Percentiles rank a stretch among this genome's conserved stretches.
These are phyloP conservation scores for Micrastur ruficollis DNA, from an alignment of 2,797 vertebrate genomes.

Conservation along the genomic window DNA sequence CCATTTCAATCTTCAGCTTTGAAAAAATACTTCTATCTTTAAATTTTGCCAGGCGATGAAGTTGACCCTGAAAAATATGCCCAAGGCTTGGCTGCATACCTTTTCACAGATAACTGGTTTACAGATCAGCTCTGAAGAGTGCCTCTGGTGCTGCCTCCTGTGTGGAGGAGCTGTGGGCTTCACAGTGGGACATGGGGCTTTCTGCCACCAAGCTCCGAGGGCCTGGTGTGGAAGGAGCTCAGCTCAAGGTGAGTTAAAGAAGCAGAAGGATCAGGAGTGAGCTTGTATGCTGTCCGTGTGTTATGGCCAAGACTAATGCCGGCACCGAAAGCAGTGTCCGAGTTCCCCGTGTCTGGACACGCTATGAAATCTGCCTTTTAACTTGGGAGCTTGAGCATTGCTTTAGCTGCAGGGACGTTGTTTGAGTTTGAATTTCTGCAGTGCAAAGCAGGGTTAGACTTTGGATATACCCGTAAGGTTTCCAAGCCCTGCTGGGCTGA, in stretches of 20 bases:
- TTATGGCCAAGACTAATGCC: too few relatives aligned
- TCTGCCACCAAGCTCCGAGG: rapidly evolving
- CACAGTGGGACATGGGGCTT: neutral
- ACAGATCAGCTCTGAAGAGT: neutral
- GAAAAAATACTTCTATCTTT: neutral
- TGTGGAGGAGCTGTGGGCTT: neutral
- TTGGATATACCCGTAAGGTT: neutral
- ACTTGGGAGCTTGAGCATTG: rapidly evolving
- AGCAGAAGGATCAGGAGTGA: neutral
- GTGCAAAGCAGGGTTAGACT: neutral
- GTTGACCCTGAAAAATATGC: neutral
- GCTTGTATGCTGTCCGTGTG: rapidly evolving
- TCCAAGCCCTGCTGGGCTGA: neutral
- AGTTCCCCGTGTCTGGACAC: rapidly evolving
- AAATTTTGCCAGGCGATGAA: neutral
- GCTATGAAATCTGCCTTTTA: rapidly evolving
- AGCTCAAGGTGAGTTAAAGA: neutral
- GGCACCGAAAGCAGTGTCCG: neutral
- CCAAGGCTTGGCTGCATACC: neutral
- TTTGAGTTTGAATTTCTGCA: neutral
- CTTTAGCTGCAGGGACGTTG: neutral
- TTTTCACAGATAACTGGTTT: neutral
- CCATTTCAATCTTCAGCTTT: neutral
- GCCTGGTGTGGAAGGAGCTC: neutral
- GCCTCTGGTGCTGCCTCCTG: neutral